A percentile compares a stretch with the other conserved stretches of the same genome.
These are phyloP conservation scores for Dysmachus trigonus DNA, from an alignment of 2,888 invertebrate genomes.

Conservation along the genomic window DNA sequence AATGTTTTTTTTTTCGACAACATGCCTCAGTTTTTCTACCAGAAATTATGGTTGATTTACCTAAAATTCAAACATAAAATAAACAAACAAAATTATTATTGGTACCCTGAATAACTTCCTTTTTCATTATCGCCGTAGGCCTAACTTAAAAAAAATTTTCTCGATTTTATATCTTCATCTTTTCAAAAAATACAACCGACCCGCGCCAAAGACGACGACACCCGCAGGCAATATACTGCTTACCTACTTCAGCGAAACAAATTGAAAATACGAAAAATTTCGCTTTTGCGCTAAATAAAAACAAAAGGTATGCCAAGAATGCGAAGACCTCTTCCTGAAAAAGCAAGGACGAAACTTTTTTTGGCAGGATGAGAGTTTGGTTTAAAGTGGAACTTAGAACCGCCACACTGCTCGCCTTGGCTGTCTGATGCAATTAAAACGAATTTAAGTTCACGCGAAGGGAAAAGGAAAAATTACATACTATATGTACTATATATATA, in stretches of 20 bases:
- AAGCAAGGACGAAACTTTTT: neutral
- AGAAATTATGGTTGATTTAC: too few species aligned
- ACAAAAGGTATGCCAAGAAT: neutral
- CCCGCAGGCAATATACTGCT: neutral
- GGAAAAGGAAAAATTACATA: neutral
- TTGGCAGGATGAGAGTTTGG: neutral
- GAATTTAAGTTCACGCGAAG: neutral
- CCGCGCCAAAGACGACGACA: neutral
- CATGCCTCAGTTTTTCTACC: too few species aligned
- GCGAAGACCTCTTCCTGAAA: neutral
- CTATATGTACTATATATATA: too few species aligned
- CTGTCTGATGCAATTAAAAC: neutral
- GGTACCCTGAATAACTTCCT: neutral
- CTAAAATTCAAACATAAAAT: neutral
- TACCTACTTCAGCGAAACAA: neutral
- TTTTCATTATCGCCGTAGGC: neutral
- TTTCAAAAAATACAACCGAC: neutral
- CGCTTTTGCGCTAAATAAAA: neutral
- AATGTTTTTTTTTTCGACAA: too few species aligned
- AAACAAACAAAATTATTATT: neutral
- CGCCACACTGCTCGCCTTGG: neutral
- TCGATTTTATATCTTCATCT: neutral
- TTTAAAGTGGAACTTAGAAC: neutral
- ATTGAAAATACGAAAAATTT: neutral
- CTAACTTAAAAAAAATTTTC: neutral